Conservation (phyloP, 2,888 invertebrate species). For the Heliconius ismenius region DNA sequence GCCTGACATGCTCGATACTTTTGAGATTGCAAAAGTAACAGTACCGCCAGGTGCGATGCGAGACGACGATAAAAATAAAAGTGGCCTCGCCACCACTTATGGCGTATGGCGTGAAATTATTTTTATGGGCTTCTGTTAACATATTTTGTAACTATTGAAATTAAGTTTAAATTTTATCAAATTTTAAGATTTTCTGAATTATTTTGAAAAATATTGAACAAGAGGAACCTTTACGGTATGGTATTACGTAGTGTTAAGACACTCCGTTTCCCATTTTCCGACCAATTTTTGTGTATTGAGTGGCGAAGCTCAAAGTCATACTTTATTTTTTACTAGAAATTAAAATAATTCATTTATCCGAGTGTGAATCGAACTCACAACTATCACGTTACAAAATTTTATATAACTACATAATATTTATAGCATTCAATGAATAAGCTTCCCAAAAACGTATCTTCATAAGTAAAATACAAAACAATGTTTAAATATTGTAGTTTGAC, state of each 20-base stretch:
- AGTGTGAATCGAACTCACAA: background rate
- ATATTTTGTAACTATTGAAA: slow-evolving; percentile 18
- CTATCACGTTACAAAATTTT: too few relatives aligned
- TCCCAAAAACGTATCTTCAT: background rate
- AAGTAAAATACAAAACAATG: background rate
- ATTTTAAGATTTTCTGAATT: background rate
- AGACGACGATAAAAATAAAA: slow-evolving; percentile 49
- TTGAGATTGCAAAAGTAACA: slow-evolving; percentile 38
- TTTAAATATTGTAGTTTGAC: background rate
- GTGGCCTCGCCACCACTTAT: slow-evolving; percentile 29
- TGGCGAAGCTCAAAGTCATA: background rate
- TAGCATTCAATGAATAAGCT: background rate
- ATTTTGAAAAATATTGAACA: background rate
- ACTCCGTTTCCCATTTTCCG: background rate
- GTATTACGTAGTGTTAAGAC: background rate
- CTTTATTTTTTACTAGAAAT: background rate
- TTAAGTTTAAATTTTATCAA: background rate
- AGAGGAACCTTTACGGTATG: too few relatives aligned
- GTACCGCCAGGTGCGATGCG: slow-evolving; percentile 58
- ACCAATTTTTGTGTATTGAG: too few relatives aligned
- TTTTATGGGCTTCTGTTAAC: slow-evolving; percentile 35
- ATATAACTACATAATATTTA: background rate
- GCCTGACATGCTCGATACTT: slow-evolving; percentile 23
- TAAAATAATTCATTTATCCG: background rate
- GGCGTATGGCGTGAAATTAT: slow-evolving; percentile 37